Conservation (phyloP, 2,888 invertebrate species). For the Perdita meconis region DNA sequence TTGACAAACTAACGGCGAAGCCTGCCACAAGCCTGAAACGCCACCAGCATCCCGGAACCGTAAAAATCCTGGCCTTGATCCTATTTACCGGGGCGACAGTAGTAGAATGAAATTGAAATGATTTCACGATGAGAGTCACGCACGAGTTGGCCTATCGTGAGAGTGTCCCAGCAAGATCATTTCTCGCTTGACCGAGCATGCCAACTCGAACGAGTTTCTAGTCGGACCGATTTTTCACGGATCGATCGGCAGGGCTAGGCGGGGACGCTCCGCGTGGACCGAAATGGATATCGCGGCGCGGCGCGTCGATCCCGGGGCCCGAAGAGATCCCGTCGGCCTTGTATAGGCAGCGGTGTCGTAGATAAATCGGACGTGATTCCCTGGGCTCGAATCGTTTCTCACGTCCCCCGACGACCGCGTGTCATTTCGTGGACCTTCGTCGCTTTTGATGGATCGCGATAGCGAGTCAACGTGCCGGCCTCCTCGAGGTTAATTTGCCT, state of each 20-base stretch:
- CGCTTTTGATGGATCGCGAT: conserved; percentile 34
- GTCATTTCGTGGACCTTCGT: conserved; percentile 28
- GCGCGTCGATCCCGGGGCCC: background rate
- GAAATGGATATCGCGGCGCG: conserved; percentile 2
- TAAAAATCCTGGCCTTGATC: conserved; percentile 59
- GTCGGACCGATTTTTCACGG: conserved; percentile 26
- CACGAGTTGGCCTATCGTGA: conserved; percentile 64
- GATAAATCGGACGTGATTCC: conserved; percentile 33
- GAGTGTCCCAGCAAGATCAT: conserved; percentile 53
- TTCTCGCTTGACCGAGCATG: conserved; percentile 66
- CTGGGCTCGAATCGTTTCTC: conserved; percentile 31
- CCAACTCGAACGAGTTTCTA: conserved; percentile 34
- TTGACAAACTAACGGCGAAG: background rate
- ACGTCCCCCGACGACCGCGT: conserved; percentile 25
- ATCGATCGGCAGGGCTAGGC: conserved; percentile 1
- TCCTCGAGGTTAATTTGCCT: conserved; percentile 43
- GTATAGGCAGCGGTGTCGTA: conserved; percentile 21
- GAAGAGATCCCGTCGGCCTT: conserved; percentile 1
- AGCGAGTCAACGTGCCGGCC: conserved; percentile 9
- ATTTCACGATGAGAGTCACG: conserved; percentile 71
- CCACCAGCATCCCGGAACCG: background rate
- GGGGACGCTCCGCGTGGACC: background rate
- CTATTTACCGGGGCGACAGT: conserved; percentile 25
- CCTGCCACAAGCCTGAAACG: no score
- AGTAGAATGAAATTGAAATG: conserved; percentile 74